phyloP scores from a whole-genome alignment of 2,888 invertebrate species.

The Lamellibrachia satsuma region DNA sequence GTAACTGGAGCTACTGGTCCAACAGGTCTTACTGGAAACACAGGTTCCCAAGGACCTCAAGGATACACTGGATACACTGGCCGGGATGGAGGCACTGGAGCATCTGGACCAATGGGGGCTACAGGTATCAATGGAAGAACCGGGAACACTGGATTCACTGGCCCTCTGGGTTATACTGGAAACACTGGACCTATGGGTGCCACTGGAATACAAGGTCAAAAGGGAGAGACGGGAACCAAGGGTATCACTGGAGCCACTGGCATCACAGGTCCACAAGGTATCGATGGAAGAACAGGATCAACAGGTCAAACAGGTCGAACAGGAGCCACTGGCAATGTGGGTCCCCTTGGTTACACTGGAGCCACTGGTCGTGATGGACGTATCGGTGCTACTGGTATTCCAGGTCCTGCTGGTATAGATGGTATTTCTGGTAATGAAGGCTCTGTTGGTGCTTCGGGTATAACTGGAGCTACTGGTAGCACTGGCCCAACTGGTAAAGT shows the following conservation, averaged over 20 bases:
- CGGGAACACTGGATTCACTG: constrained; percentile 2
- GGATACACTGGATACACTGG: constrained; percentile 9
- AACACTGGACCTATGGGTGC: neutral
- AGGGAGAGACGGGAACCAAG: neutral
- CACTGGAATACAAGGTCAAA: neutral
- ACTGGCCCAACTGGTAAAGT: neutral
- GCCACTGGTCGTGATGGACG: neutral
- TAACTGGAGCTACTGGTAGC: constrained; percentile 20
- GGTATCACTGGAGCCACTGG: neutral
- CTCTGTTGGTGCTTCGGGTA: neutral
- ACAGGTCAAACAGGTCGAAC: neutral
- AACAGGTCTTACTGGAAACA: neutral
- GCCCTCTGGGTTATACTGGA: neutral
- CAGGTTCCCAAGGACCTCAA: neutral
- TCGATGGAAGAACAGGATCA: neutral
- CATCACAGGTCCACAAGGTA: neutral
- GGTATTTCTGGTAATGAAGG: constrained; percentile 17
- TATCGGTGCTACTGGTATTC: neutral
- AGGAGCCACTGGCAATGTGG: neutral
- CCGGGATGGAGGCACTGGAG: neutral
- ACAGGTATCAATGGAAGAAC: constrained; percentile 18
- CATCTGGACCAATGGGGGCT: neutral
- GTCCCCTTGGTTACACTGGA: constrained; percentile 14
- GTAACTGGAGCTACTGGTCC: constrained; percentile 17
- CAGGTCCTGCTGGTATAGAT: neutral